phyloP scores from a whole-genome alignment of 2,888 invertebrate genomes.

The Eristalinus aeneus region DNA sequence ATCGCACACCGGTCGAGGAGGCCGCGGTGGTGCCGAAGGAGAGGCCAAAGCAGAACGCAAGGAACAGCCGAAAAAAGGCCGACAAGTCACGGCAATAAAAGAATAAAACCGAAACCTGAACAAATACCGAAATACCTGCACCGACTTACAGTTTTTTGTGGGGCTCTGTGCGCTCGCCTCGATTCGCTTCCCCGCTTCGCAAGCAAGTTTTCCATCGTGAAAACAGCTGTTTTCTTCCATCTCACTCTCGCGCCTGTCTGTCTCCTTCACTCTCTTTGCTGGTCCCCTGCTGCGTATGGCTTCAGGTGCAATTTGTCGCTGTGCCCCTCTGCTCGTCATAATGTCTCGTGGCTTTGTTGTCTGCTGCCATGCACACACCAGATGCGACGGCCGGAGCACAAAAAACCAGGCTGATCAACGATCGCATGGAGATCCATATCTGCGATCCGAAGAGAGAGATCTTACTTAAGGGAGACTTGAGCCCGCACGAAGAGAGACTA shows the following conservation, averaged over 20 bases:
- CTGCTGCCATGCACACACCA: neutral
- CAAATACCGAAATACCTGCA: constrained; percentile 51
- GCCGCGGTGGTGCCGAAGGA: neutral
- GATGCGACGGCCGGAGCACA: neutral
- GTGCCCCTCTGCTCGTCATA: neutral
- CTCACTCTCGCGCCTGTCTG: neutral
- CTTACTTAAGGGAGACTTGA: neutral
- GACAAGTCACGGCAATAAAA: constrained; percentile 32
- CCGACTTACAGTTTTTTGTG: neutral
- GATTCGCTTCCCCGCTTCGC: neutral
- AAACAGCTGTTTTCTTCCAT: constrained; percentile 45
- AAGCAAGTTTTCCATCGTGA: constrained; percentile 19
- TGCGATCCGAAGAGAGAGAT: neutral
- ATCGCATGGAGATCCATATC: neutral
- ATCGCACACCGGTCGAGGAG: neutral
- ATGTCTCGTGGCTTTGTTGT: constrained; percentile 15
- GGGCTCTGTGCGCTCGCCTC: constrained; percentile 1
- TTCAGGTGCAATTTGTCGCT: constrained; percentile 48
- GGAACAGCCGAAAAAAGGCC: constrained; percentile 12
- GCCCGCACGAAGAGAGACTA: constrained; percentile 9
- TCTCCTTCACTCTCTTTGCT: neutral
- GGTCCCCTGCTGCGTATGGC: constrained; percentile 15
- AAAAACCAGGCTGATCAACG: neutral
- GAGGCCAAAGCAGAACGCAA: neutral
- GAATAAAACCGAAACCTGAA: constrained; percentile 37